Evolutionary conservation across 2,113 vertebrate species (phyloP), one percentile per base, ranked within the genome.

Genomic region (Otis tarda): DNA sequence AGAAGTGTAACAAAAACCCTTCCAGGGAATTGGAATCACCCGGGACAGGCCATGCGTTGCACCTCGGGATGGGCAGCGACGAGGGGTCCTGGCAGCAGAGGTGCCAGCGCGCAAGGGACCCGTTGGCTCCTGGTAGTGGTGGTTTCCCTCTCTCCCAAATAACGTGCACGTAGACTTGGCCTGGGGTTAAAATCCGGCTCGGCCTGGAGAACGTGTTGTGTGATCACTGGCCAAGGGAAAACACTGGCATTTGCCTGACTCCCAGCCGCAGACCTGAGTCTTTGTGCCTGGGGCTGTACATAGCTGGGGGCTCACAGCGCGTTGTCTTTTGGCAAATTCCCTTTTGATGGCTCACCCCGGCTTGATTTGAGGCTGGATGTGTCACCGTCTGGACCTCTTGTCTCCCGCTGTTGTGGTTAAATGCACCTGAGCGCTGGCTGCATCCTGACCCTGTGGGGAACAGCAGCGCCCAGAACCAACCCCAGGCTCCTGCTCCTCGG

Each of bases 151-250:
- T 93, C 41, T 91, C 60, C 35, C 25, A 50, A 0, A 16, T 33
- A 76, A 55, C 1, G 3, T 2, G 2, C 28, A 9, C 0, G 0
- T 33, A 24, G 67, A 15, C n/a, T 53, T 11, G 3, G 31, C 0
- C 0, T 35, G 3, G 68, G 37, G 31, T 65, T 79, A 45, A 65
- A 76, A 56, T 85, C 59, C 22, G 12, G 22, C 20, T 6, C 2
- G 0, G 39, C 53, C 63, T 69, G 83, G 82, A 79, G 67, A 61
- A 4, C 1, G 0, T 17, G 43, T 24, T 63, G 31, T 61, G 68
- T 59, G 78, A 41, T 83, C 7, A 0, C 35, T 74, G 88, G 47
- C 69, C 43, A 43, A 53, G 56, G 49, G 73, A 39, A 93, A 88
- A 43, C 37, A 35, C 12, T 3, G 3, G 24, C 55, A 50, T 88